Base-by-base conservation (phyloP, 2,888 invertebrate genomes). In the Zaprionus obscuricornis region DNA sequence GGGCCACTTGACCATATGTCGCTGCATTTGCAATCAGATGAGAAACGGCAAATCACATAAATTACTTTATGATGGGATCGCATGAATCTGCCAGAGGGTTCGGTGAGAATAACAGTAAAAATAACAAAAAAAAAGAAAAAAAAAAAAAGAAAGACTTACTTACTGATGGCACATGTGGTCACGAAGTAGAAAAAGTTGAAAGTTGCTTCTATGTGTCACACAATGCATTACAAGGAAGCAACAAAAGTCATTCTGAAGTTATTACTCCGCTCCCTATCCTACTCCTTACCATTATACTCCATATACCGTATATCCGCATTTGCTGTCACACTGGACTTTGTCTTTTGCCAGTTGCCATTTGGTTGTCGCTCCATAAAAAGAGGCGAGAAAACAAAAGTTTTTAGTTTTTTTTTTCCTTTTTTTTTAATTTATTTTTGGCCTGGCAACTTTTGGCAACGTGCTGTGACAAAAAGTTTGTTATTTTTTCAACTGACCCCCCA, bases 241-340 rank as follows among this genome's bases (percentile, higher is more conserved):
- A 71, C 86, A 79, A 79, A 81, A 81, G 84, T 81, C 86, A 85
- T 81, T 81, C 65, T 68, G 65, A 84, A 85, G 81, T 85, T 81
- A 85, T 85, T 83, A 83, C 60, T 58, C 42, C 46, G 34, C 17
- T 22, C 10, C 14, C 11, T 29, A 5, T 46, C 14, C 37, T 13
- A 1, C n/a, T 7, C 11, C 11, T 11, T 13, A 5, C 36, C 20
- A 16, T 24, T n/a, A 20, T 14, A 10, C 6, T 14, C 16, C 6
- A 13, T 34, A n/a, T n/a, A n/a, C n/a, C n/a, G n/a, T n/a, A n/a
- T n/a, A n/a, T n/a, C n/a, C n/a, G n/a, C n/a, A n/a, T n/a, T n/a
- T n/a, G 11, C 17, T 36, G 10, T 13, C 17, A 1, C 2, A 16
- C 45, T 51, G 42, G 37, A 26, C 57, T 27, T 47, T 58, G 50